Percentiles rank a stretch among this genome's conserved stretches.
Conservation (phyloP, 2,113 vertebrate genomes). For the Brachionichthys hirsutus region DNA sequence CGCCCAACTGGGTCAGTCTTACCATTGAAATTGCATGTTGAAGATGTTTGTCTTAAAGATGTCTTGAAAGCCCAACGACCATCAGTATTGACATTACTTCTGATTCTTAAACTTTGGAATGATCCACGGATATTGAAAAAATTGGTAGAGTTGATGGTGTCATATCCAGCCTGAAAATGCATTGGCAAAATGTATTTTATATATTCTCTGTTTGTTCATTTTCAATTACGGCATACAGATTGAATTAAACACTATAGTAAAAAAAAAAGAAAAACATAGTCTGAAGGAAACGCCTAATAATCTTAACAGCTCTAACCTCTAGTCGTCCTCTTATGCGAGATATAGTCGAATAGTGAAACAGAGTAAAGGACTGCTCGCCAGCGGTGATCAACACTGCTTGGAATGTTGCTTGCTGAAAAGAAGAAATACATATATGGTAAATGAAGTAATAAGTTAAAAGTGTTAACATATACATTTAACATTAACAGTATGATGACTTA, state of each 20-base stretch:
- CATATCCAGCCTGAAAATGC: conserved; percentile 61
- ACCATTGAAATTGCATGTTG: conserved; percentile 43
- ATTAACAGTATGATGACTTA: conserved; percentile 41
- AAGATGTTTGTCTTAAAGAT: conserved; percentile 16
- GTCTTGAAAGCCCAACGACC: conserved; percentile 60
- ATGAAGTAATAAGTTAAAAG: no score
- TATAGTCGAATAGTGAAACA: conserved; percentile 70
- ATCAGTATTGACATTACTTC: conserved; percentile 16
- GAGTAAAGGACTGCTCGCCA: conserved; percentile 50
- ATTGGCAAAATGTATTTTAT: not conserved
- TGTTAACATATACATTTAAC: no score
- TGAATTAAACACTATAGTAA: not conserved
- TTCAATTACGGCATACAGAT: no score
- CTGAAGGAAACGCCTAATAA: not conserved
- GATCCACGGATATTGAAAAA: conserved; percentile 53
- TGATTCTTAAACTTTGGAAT: conserved; percentile 14
- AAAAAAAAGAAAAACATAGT: not conserved
- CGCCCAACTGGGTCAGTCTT: not conserved
- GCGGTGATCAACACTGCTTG: conserved; percentile 67
- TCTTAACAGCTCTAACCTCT: conserved; percentile 38
- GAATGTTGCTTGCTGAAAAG: conserved; percentile 54
- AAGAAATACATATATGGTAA: not conserved
- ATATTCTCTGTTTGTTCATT: no score
- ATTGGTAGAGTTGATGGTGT: conserved; percentile 32
- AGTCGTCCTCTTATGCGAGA: fast-evolving